Conservation (phyloP, 2,888 invertebrate species). For the Philereme vetulata region DNA sequence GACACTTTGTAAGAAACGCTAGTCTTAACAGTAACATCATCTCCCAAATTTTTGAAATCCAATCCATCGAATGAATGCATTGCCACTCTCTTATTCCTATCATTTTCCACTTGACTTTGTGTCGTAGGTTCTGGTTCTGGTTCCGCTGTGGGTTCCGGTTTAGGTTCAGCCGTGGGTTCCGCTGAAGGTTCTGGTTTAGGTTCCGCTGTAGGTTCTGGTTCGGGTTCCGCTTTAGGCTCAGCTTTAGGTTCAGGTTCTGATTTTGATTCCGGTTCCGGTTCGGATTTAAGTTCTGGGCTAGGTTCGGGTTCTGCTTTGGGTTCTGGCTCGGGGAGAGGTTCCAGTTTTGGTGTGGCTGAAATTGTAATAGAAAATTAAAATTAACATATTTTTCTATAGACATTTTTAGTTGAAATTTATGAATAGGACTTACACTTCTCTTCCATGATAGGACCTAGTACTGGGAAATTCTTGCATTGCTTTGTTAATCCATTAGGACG, state of each 20-base stretch:
- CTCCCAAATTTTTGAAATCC: constrained; percentile 75
- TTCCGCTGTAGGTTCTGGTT: constrained; percentile 53
- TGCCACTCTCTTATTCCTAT: constrained; percentile 83
- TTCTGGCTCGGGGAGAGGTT: constrained; percentile 50
- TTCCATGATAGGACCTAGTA: constrained; percentile 67
- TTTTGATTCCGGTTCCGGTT: constrained; percentile 43
- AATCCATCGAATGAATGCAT: constrained; percentile 74
- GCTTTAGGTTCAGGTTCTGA: constrained; percentile 43
- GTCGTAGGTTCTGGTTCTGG: constrained; percentile 57
- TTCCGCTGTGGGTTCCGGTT: constrained; percentile 47
- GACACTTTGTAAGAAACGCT: constrained; percentile 92
- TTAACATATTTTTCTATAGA: neutral
- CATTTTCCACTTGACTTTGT: constrained; percentile 55
- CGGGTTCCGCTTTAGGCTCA: constrained; percentile 50
- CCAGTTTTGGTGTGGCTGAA: constrained; percentile 56
- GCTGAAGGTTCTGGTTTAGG: constrained; percentile 59
- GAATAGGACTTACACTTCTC: constrained; percentile 56
- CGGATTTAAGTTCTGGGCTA: constrained; percentile 40
- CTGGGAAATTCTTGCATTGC: constrained; percentile 91
- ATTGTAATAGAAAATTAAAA: neutral
- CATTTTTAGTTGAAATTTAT: neutral
- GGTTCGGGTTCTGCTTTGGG: constrained; percentile 44
- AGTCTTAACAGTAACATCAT: constrained; percentile 89
- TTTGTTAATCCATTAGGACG: constrained; percentile 90
- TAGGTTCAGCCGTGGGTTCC: constrained; percentile 55